These are phyloP conservation scores for Lepetodrilus schrolli DNA, from an alignment of 2,888 invertebrate genomes.

Conservation along the genomic window DNA sequence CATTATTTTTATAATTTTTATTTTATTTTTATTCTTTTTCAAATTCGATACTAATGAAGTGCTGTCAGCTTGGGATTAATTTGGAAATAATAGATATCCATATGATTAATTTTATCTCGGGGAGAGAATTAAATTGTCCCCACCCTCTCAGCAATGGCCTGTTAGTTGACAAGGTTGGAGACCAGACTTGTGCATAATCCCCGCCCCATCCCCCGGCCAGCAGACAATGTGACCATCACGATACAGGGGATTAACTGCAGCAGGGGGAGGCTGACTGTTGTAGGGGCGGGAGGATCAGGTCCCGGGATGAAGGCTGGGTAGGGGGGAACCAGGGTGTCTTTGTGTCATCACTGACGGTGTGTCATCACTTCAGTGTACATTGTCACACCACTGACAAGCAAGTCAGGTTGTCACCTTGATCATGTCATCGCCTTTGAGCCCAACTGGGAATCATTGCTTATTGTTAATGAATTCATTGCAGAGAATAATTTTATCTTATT, in stretches of 20 bases:
- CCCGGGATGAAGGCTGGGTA: neutral
- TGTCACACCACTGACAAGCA: neutral
- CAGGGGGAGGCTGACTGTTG: neutral
- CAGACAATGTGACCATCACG: neutral
- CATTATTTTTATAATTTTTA: too few species aligned
- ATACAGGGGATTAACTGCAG: neutral
- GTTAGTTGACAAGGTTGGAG: neutral
- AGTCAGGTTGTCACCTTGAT: neutral
- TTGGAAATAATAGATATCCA: neutral
- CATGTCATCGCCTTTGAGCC: too few species aligned
- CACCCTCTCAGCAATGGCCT: neutral
- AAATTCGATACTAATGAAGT: neutral
- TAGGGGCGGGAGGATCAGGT: neutral
- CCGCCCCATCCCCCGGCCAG: neutral
- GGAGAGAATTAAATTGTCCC: slow-evolving; percentile 14
- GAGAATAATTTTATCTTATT: neutral
- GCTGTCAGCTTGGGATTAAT: neutral
- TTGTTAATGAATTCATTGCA: neutral
- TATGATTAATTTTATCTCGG: slow-evolving; percentile 1
- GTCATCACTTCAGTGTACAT: neutral
- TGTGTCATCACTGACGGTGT: neutral
- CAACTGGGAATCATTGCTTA: neutral
- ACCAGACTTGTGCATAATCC: neutral
- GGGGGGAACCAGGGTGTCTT: slow-evolving; percentile 7
- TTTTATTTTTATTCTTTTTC: too few species aligned